phyloP scores from a whole-genome alignment of 2,888 invertebrate species.

The Selenia dentaria region DNA sequence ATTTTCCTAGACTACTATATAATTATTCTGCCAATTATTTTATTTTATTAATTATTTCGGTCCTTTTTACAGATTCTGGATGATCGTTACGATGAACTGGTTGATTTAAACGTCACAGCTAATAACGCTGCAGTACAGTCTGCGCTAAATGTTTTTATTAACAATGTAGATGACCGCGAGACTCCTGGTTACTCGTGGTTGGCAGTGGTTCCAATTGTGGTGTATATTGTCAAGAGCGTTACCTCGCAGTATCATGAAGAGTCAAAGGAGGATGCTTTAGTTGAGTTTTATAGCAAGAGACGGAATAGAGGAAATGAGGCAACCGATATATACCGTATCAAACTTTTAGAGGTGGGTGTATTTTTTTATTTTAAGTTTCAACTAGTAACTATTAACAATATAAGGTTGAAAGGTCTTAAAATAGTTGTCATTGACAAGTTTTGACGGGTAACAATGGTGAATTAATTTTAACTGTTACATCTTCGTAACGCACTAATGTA shows the following conservation, averaged over 20 bases:
- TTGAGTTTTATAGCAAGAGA: neutral
- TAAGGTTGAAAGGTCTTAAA: too few relatives aligned
- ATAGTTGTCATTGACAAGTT: too few relatives aligned
- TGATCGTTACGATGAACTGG: neutral
- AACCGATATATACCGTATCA: neutral
- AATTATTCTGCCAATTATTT: too few relatives aligned
- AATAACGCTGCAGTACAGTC: neutral
- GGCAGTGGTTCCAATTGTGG: neutral
- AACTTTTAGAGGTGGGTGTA: too few relatives aligned
- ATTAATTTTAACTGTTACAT: too few relatives aligned
- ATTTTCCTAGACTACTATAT: too few relatives aligned
- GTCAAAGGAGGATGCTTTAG: neutral
- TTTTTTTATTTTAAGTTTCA: too few relatives aligned
- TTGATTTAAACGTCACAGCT: neutral
- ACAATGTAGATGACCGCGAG: neutral
- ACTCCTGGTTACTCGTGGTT: neutral
- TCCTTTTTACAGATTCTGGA: neutral
- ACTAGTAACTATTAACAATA: too few relatives aligned
- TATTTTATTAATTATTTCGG: too few relatives aligned
- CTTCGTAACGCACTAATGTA: too few relatives aligned
- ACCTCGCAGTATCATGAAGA: neutral
- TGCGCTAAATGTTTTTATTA: neutral
- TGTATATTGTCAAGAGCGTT: neutral
- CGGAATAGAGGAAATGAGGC: neutral
- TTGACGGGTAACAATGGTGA: too few relatives aligned